These are phyloP conservation scores for Brachyrhaphis roseni DNA, from an alignment of 2,797 vertebrate genomes.

Conservation along the genomic window DNA sequence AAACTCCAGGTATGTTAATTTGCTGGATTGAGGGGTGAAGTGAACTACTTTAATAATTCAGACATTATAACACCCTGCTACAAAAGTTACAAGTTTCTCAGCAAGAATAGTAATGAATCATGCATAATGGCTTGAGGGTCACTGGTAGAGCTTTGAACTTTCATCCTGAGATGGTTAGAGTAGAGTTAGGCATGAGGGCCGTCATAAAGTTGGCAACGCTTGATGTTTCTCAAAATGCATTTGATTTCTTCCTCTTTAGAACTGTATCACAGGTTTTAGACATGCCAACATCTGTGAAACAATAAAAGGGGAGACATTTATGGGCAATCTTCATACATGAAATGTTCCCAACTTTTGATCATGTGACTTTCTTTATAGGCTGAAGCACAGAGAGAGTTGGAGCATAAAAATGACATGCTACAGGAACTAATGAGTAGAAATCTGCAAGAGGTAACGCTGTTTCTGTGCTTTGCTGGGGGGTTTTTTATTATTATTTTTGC, in stretches of 20 bases:
- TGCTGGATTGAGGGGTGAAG: not conserved
- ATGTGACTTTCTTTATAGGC: slow-evolving; percentile 69
- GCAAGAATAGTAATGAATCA: too few species aligned
- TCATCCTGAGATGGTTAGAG: not conserved
- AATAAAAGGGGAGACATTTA: not conserved
- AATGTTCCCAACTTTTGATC: not conserved
- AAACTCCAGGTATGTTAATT: slow-evolving; percentile 80
- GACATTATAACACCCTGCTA: too few species aligned
- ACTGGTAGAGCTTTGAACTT: not conserved
- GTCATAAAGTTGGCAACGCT: not conserved
- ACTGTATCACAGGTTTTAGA: not conserved
- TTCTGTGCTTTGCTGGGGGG: not conserved
- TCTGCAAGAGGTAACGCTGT: slow-evolving; percentile 81
- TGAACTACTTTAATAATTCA: not conserved
- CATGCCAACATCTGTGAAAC: not conserved
- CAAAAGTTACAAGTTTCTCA: too few species aligned
- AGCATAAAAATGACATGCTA: slow-evolving; percentile 85
- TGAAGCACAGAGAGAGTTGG: slow-evolving; percentile 87
- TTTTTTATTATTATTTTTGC: not conserved
- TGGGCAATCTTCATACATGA: not conserved
- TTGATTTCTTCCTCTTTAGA: not conserved
- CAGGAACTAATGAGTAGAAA: slow-evolving; percentile 86
- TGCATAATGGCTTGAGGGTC: not conserved
- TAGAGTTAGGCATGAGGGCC: not conserved
- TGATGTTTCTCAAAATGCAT: not conserved